A percentile compares a stretch with the other conserved stretches of the same genome.
Evolutionary conservation across 2,113 vertebrate species (phyloP).

Genomic region (Scomber colias): DNA sequence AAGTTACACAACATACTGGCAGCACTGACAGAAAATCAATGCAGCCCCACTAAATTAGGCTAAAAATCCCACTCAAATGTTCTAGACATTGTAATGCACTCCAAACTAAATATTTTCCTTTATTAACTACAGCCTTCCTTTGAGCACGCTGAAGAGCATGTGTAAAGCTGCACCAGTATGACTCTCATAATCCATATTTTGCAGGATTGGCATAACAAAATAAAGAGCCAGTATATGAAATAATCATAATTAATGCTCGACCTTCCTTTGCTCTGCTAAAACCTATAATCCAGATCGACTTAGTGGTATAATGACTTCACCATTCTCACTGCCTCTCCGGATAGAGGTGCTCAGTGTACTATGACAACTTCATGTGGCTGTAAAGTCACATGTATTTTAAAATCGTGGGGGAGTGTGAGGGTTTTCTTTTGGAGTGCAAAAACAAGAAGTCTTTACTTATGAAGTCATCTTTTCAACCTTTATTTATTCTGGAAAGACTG

Average conservation of each 20-base stretch:
- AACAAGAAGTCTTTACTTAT: slow-evolving; percentile 28
- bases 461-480: slow-evolving; percentile 22
- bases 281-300: slow-evolving; percentile 75
- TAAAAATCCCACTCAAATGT: slow-evolving; percentile 6
- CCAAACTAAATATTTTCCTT: slow-evolving; percentile 3
- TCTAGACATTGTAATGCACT: slow-evolving; percentile 11
- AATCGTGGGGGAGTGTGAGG: background rate
- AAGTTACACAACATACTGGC: background rate
- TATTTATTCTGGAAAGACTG: slow-evolving; percentile 11
- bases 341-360: slow-evolving; percentile 25
- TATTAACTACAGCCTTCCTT: background rate
- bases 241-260: slow-evolving; percentile 72
- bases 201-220: slow-evolving; percentile 57
- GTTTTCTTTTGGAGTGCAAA: slow-evolving; percentile 20
- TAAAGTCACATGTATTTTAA: slow-evolving; percentile 51
- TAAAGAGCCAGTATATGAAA: slow-evolving; percentile 67
- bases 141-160: slow-evolving; percentile 7
- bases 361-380: slow-evolving; percentile 47
- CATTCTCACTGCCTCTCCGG: slow-evolving; percentile 41
- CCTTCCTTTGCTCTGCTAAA: slow-evolving; percentile 67
- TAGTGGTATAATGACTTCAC: slow-evolving; percentile 66
- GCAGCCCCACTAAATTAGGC: background rate
- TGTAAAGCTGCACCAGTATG: slow-evolving; percentile 37
- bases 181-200: slow-evolving; percentile 68
- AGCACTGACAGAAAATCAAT: slow-evolving; percentile 1